Evolutionary conservation across 2,888 invertebrate species (phyloP).

Genomic region (Leucania comma): DNA sequence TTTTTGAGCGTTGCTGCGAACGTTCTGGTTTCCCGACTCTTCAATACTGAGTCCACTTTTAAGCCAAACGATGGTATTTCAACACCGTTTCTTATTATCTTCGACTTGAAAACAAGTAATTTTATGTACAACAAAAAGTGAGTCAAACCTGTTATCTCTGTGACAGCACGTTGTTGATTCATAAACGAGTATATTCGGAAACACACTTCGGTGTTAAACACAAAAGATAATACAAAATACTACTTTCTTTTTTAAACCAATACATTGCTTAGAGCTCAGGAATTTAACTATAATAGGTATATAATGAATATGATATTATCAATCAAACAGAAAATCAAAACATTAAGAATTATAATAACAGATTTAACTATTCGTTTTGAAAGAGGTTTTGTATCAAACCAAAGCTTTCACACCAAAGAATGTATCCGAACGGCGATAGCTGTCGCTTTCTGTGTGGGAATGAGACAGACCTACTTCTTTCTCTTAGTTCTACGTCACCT

Average conservation of each 20-base stretch:
- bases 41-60: not conserved
- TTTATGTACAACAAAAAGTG: constrained; percentile 17
- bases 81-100: not conserved
- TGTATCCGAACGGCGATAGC: constrained; percentile 36
- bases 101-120: constrained; percentile 25
- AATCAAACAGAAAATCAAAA: not conserved
- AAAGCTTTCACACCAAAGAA: not conserved
- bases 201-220: constrained; percentile 2
- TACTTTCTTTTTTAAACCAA: not conserved
- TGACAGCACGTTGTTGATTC: constrained; percentile 29
- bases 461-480: constrained; percentile 11
- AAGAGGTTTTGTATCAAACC: not conserved
- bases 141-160: not conserved
- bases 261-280: accelerated
- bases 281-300: not conserved
- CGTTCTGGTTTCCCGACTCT: not conserved
- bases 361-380: not conserved
- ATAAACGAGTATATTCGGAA: constrained; percentile 12
- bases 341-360: accelerated
- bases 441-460: not conserved
- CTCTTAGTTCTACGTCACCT: constrained; percentile 15
- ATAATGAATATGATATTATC: too few species aligned
- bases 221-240: not conserved
- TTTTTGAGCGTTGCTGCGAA: not conserved
- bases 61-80: not conserved